Percentiles rank a stretch among this genome's conserved stretches.
phyloP scores from a whole-genome alignment of 2,888 invertebrate genomes.

The Nomada hirtipes region DNA sequence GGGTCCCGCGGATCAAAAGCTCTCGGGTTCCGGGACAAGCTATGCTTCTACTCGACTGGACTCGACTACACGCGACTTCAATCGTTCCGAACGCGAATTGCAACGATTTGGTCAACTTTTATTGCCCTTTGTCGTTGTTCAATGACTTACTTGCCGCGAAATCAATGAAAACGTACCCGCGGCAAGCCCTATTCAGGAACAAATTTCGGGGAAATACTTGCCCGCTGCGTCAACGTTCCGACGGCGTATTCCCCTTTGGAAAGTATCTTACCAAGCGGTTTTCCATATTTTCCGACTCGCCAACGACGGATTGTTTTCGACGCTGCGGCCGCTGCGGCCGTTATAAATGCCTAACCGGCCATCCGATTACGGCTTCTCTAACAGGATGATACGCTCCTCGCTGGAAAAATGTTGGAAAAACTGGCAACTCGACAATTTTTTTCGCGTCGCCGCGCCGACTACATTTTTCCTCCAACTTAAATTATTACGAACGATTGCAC shows the following conservation, averaged over 20 bases:
- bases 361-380: not conserved
- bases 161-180: not conserved
- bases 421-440: conserved; percentile 9
- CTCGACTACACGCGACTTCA: not conserved
- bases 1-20: conserved; percentile 5
- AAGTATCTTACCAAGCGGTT: not conserved
- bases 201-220: no score
- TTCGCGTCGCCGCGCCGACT: not conserved
- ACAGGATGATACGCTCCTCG: not conserved
- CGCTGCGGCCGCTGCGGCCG: not conserved
- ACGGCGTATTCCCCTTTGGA: not conserved
- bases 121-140: not conserved
- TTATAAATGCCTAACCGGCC: not conserved
- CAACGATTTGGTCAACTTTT: not conserved
- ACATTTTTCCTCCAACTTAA: not conserved
- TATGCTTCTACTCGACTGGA: not conserved
- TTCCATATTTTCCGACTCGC: not conserved
- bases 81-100: not conserved
- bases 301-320: not conserved
- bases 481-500: conserved; percentile 40
- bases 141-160: conserved; percentile 33
- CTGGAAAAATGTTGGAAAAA: not conserved
- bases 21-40: not conserved
- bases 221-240: not conserved
- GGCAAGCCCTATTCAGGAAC: not conserved